Evolutionary conservation across 1,140 invertebrate species (phyloP), one percentile per base, ranked within the genome.

Genomic region (Lutraria rhynchaena): DNA sequence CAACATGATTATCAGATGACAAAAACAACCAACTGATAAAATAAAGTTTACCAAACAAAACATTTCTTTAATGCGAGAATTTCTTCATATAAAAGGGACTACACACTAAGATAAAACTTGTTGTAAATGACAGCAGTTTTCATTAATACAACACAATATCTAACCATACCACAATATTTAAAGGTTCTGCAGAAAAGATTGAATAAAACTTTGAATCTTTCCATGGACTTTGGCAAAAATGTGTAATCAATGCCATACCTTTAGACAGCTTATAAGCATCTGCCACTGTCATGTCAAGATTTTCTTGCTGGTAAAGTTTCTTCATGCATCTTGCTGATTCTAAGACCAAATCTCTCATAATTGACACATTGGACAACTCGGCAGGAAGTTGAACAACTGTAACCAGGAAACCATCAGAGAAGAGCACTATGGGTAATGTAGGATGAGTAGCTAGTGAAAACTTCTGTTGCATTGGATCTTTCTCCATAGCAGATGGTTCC

Each of bases 401-500:
- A 0, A 92, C 91, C 75, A 91, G 82, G 85, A 88, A 92, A 9
- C 92, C 92, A 86, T 92, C 92, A 7, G 90, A 91, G 77, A 89
- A 91, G 3, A 92, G 85, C n/a, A 92, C 60, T 31, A 92, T 90
- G 31, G 92, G 91, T 27, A 91, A 77, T 37, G 81, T 69, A 1
- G 92, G 90, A 83, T 92, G 91, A 41, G 87, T 83, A 27, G 87
- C 83, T 37, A 92, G 81, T 33, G 92, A 92, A 75, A 91, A 92
- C 44, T 81, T 78, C 77, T 92, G 92, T 19, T 75, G 61, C 71
- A 89, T 63, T 9, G 84, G 73, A 69, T 87, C 86, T 22, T 51
- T 22, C 46, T 87, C 84, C 41, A 70, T n/a, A 15, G 55, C 49
- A 17, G 53, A 71, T 33, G 74, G 46, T 24, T 83, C 81, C 35